phyloP scores from a whole-genome alignment of 2,113 vertebrate genomes.

The Xerus inauris region DNA sequence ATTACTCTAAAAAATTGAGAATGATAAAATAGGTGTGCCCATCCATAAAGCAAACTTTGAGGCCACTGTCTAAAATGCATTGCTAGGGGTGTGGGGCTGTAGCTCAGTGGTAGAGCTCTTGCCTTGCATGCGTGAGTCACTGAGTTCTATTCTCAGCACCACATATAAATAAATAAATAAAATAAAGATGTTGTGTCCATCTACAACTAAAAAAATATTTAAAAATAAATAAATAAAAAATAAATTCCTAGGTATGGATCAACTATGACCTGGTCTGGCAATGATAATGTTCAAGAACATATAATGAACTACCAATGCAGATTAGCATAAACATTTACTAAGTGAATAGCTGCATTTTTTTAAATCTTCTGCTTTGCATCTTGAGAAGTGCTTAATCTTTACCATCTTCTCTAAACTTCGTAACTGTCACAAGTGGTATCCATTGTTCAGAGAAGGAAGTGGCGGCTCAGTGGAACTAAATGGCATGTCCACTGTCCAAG shows the following conservation, averaged over 20 bases:
- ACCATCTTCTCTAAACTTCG: background rate
- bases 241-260: background rate
- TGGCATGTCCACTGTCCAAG: background rate
- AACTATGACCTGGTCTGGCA: background rate
- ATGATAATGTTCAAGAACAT: background rate
- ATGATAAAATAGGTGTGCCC: background rate
- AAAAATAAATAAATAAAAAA: no score
- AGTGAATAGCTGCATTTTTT: background rate
- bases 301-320: background rate
- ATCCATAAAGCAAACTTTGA: background rate
- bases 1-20: background rate
- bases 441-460: conserved; percentile 27
- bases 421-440: background rate
- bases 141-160: no score
- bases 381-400: background rate
- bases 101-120: no score
- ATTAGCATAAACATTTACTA: background rate
- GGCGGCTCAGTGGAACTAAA: background rate
- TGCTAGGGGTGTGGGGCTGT: no score
- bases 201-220: no score
- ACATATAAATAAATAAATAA: no score
- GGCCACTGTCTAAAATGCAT: background rate
- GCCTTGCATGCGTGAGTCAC: no score
- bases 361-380: background rate
- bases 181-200: no score